Conservation (phyloP, 2,113 vertebrate genomes). For the Mustela nigripes region DNA sequence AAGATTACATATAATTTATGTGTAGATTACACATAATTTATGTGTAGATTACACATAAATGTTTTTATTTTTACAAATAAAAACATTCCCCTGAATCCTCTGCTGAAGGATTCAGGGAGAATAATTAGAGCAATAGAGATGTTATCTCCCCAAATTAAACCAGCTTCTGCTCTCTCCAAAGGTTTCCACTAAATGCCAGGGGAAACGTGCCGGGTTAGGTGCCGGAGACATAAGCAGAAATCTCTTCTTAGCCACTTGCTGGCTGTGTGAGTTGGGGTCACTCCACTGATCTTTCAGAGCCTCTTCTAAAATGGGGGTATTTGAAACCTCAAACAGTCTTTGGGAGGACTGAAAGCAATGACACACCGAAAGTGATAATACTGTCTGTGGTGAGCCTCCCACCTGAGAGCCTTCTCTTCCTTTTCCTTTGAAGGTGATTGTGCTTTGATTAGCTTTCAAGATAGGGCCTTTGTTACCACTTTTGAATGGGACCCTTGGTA, state of each 20-base stretch:
- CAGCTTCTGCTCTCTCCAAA: constrained; percentile 2
- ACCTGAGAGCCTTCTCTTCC: neutral
- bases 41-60: no score
- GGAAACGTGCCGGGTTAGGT: rapidly evolving
- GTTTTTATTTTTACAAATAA: neutral
- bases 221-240: neutral
- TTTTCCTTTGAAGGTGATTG: neutral
- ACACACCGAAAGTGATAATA: neutral
- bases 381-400: neutral
- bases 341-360: neutral
- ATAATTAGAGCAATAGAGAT: constrained; percentile 38
- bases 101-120: constrained; percentile 10
- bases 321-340: neutral
- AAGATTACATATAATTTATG: no score
- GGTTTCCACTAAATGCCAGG: neutral
- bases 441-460: neutral
- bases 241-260: neutral
- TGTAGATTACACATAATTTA: no score
- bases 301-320: neutral
- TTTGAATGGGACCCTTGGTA: neutral
- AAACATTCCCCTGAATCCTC: neutral
- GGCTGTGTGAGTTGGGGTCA: neutral
- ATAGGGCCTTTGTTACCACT: neutral
- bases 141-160: neutral
- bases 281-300: neutral